Evolutionary conservation across 1,140 invertebrate species (phyloP), one percentile per base, ranked within the genome.

Genomic region (Littorina saxatilis): DNA sequence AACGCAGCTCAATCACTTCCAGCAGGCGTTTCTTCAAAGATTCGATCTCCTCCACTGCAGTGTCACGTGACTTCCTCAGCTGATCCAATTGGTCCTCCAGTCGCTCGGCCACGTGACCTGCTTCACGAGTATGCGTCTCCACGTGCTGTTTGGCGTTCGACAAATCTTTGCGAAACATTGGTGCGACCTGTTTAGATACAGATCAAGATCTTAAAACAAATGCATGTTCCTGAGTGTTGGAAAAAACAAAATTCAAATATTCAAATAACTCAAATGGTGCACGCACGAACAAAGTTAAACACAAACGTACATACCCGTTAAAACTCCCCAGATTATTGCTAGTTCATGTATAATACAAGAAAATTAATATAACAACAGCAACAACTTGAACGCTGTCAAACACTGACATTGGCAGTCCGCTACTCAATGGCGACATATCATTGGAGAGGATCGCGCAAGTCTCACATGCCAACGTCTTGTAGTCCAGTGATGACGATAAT

Each of bases 1-100:
- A 29, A 1, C 76, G 35, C 7, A 0, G 39, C 27, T 78, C 76
- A 2, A 78, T 39, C 32, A 43, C 7, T 37, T 78, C 76, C 32
- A 78, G 55, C 55, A 78, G 58, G 1, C 58, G 55, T 63, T 58
- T 32, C 76, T 78, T 78, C 55, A 66, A n/a, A 7, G n/a, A 11
- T 9, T 63, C 76, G 55, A 78, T 39, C 11, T 58, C 55, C 40
- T 39, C 39, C 58, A 78, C 9, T 4, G 39, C 76, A 5, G 13
- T 23, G 23, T 78, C 55, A 39, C 76, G 76, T 61, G 76, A 78
- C 55, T 78, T 58, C 23, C 15, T 63, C 32, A 78, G 76, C 39
- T 78, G 52, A 9, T 78, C 76, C n/a, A 78, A 58, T 27, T 66
- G 76, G 32, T 66, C 76, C 39, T 78, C 76, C 55, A 78, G 50